phyloP scores from a whole-genome alignment of 35 echinoderm and acorn worm genomes.

The Amphiura filiformis region DNA sequence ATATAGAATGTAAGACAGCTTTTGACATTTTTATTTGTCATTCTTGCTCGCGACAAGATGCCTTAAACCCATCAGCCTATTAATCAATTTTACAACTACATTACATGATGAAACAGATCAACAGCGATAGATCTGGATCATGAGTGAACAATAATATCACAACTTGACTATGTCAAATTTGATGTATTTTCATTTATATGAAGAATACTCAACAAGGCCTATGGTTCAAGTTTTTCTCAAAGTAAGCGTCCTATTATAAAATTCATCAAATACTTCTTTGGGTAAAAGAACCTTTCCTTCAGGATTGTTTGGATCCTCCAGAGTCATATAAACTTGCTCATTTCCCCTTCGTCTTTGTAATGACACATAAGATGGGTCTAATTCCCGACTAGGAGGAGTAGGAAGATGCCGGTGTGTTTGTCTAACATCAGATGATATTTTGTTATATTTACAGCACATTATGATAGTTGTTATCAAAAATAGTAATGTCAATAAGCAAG shows the following conservation, averaged over 20 bases:
- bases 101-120: too few species aligned
- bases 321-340: background rate
- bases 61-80: too few species aligned
- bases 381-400: too few species aligned
- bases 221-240: background rate
- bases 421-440: background rate
- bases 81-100: too few species aligned
- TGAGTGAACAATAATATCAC: too few species aligned
- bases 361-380: background rate
- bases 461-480: background rate
- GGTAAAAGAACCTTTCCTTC: background rate
- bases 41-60: too few species aligned
- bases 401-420: background rate
- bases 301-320: background rate
- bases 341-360: background rate
- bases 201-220: too few species aligned
- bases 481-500: background rate
- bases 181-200: too few species aligned
- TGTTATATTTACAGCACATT: background rate
- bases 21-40: too few species aligned
- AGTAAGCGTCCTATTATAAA: background rate
- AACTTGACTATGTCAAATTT: too few species aligned
- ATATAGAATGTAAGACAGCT: too few species aligned
- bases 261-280: conserved; percentile 1
- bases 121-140: too few species aligned